These are phyloP conservation scores for Epirrhoe tristata DNA, from an alignment of 2,888 invertebrate species.

Conservation along the genomic window DNA sequence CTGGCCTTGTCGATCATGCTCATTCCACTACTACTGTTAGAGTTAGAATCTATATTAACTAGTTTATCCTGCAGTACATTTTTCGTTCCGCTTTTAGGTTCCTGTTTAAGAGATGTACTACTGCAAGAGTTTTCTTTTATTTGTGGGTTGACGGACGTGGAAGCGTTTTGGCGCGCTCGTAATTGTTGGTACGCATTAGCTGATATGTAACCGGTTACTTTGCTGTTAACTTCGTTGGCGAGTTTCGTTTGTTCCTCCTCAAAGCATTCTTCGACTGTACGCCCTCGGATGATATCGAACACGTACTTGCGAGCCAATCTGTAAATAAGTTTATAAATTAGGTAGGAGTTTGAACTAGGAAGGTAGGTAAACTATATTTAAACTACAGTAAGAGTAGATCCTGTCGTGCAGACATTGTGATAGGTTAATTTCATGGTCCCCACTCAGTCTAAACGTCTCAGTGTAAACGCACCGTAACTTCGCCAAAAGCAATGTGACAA, in stretches of 20 bases:
- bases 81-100: conserved; percentile 68
- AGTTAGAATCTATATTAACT: conserved; percentile 75
- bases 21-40: conserved; percentile 68
- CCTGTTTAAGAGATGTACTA: conserved; percentile 57
- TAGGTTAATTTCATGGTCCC: too few species aligned
- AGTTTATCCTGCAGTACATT: conserved; percentile 80
- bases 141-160: conserved; percentile 61
- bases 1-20: conserved; percentile 66
- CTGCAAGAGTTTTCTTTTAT: conserved; percentile 77
- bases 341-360: background rate
- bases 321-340: conserved; percentile 39
- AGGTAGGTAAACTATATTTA: too few species aligned
- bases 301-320: conserved; percentile 88
- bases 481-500: too few species aligned
- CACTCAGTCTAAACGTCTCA: too few species aligned
- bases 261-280: conserved; percentile 87
- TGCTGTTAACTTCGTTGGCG: conserved; percentile 63
- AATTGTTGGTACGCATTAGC: conserved; percentile 73
- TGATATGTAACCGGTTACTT: conserved; percentile 82
- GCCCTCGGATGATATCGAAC: conserved; percentile 87
- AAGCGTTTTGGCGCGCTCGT: conserved; percentile 55
- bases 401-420: too few species aligned
- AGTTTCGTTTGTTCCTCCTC: conserved; percentile 74
- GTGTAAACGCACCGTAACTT: too few species aligned
- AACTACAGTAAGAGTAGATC: too few species aligned